These are phyloP conservation scores for Centropyge bicolor DNA, from an alignment of 2,797 vertebrate genomes.

Conservation along the genomic window DNA sequence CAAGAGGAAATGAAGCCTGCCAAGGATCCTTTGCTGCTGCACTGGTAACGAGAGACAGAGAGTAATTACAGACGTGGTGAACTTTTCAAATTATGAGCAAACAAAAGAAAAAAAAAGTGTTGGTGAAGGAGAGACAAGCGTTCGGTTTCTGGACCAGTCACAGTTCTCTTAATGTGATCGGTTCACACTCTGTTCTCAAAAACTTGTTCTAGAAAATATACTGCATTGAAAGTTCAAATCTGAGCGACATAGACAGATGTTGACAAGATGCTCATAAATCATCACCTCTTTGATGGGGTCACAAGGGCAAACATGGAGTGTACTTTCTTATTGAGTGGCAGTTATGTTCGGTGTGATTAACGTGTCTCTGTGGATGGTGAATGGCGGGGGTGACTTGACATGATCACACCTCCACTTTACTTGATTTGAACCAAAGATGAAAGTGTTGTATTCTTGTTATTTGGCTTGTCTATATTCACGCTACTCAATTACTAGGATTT, in stretches of 20 bases:
- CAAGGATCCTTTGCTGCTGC: conserved; percentile 15
- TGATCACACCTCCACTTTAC: not conserved
- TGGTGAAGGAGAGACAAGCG: not conserved
- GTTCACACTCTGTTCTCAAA: not conserved
- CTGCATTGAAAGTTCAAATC: not conserved
- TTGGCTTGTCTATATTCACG: too few relatives aligned
- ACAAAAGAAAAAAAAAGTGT: not conserved
- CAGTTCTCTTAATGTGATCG: conserved; percentile 1
- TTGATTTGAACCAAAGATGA: not conserved
- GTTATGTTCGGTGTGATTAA: not conserved
- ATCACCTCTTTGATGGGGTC: not conserved
- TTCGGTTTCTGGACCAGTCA: conserved; percentile 10
- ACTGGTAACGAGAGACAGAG: not conserved
- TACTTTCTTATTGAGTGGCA: not conserved
- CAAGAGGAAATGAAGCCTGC: not conserved
- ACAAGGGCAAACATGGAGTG: not conserved
- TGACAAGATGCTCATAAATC: not conserved
- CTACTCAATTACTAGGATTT: not conserved
- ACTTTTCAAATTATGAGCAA: not conserved
- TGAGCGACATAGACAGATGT: not conserved
- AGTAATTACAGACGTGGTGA: conserved; percentile 2
- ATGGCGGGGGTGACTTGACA: not conserved
- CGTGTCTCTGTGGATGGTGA: not conserved
- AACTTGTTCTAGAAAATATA: not conserved
- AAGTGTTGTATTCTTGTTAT: too few relatives aligned